These are phyloP conservation scores for Garra rufa DNA, from an alignment of 2,113 vertebrate species.

Conservation along the genomic window DNA sequence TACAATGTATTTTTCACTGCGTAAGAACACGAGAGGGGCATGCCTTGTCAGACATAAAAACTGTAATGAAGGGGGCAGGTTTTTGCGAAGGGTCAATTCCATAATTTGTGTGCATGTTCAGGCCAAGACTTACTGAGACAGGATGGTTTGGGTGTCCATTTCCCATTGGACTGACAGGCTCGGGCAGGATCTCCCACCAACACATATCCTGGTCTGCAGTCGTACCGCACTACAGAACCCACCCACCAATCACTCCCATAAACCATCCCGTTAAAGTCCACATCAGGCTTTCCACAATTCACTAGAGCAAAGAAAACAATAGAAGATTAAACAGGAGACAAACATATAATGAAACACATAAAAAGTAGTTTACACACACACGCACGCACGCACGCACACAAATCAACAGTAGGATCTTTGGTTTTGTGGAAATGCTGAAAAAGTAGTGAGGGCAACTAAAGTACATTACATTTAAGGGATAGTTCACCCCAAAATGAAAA, in stretches of 20 bases:
- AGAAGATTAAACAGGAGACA: background rate
- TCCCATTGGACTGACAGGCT: constrained; percentile 75
- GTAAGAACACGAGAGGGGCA: no score
- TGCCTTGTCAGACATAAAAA: no score
- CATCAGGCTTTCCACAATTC: constrained; percentile 83
- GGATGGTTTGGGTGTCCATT: constrained; percentile 79
- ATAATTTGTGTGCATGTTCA: background rate
- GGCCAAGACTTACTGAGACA: constrained; percentile 78
- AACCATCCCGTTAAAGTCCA: constrained; percentile 74
- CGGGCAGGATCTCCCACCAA: constrained; percentile 78
- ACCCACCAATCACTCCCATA: constrained; percentile 85
- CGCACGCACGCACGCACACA: background rate
- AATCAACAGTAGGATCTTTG: background rate
- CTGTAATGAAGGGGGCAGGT: no score
- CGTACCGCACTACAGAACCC: constrained; percentile 81
- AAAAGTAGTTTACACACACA: background rate
- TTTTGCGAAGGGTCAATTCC: no score
- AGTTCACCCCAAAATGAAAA: no score
- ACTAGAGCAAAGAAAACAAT: constrained; percentile 66
- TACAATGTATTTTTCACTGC: no score
- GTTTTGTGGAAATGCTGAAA: background rate
- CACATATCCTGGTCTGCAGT: constrained; percentile 80
- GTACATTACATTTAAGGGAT: background rate
- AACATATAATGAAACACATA: background rate
- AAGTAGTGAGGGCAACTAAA: background rate